A percentile compares a stretch with the other conserved stretches of the same genome.
Conservation (phyloP, 1,140 invertebrate genomes). For the Andrena cerasifolii region DNA sequence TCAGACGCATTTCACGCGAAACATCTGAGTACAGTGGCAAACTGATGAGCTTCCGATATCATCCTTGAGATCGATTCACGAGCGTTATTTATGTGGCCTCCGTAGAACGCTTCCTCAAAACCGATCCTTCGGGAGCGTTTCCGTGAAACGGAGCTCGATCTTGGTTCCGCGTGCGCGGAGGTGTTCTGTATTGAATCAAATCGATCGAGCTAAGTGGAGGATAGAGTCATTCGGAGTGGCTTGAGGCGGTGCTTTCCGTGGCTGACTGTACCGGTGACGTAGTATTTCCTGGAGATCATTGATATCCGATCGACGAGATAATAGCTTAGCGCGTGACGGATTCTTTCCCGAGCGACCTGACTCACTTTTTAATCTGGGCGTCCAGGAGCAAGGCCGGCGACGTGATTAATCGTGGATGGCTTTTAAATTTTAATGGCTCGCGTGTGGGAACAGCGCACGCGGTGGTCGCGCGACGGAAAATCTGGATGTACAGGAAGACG, state of each 20-base stretch:
- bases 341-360: constrained; percentile 3
- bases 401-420: too few species aligned
- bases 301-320: constrained; percentile 49
- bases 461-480: too few species aligned
- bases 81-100: not conserved
- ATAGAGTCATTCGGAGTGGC: not conserved
- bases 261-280: constrained; percentile 16
- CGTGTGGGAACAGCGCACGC: too few species aligned
- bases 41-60: too few species aligned
- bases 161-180: constrained; percentile 15
- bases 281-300: constrained; percentile 40
- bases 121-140: not conserved
- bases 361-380: constrained; percentile 22
- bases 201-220: constrained; percentile 23
- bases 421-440: too few species aligned
- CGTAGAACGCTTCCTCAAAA: not conserved
- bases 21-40: too few species aligned
- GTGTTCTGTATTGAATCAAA: constrained; percentile 9
- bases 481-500: constrained; percentile 4
- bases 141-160: not conserved
- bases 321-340: constrained; percentile 18
- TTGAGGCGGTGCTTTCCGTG: constrained; percentile 7
- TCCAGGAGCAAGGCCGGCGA: constrained; percentile 1
- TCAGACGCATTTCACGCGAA: too few species aligned
- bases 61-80: too few species aligned